phyloP scores from a whole-genome alignment of 1,140 invertebrate species.

The Archivesica marissinica region DNA sequence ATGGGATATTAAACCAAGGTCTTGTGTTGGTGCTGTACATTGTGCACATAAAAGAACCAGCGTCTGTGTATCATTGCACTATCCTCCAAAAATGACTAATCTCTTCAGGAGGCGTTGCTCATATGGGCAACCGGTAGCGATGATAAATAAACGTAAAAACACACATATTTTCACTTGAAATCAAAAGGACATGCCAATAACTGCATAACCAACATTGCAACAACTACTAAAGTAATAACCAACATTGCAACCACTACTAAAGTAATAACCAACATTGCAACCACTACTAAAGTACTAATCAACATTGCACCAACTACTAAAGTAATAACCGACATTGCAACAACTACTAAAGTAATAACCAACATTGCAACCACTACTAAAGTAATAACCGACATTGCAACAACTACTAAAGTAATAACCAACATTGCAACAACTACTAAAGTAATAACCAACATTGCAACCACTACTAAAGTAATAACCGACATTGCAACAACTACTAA shows the following conservation, averaged over 20 bases:
- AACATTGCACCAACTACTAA: neutral
- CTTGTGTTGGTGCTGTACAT: no score
- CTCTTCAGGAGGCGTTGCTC: no score
- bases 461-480: neutral
- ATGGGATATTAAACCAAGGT: no score
- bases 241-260: neutral
- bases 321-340: neutral
- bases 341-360: neutral
- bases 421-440: neutral
- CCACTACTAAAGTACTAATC: neutral
- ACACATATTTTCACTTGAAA: no score
- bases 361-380: neutral
- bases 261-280: neutral
- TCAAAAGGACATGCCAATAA: neutral
- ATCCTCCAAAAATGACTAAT: no score
- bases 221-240: neutral
- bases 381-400: neutral
- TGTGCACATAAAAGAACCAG: no score
- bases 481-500: neutral
- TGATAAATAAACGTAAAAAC: no score
- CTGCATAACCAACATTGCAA: neutral
- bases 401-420: neutral
- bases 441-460: neutral
- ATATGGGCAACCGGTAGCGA: no score
- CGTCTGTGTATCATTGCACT: no score